A percentile compares a stretch with the other conserved stretches of the same genome.
Conservation (phyloP, 2,113 vertebrate genomes). For the Turdus rufiventris region DNA sequence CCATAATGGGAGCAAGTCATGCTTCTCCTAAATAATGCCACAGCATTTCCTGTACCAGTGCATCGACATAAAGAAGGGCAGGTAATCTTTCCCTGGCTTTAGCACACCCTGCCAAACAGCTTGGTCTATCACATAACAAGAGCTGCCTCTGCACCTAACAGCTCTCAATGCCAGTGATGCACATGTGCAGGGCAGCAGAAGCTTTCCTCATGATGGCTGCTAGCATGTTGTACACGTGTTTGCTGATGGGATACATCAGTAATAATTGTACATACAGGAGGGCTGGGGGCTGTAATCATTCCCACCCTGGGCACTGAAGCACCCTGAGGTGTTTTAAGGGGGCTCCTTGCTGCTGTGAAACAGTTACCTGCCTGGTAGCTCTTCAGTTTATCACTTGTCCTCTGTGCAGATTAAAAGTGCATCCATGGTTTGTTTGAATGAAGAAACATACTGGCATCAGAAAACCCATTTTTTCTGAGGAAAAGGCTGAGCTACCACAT, state of each 20-base stretch:
- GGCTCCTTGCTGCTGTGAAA: background rate
- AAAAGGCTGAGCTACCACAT: background rate
- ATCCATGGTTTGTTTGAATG: too few relatives aligned
- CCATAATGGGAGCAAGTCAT: background rate
- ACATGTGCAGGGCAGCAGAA: background rate
- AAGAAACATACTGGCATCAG: background rate
- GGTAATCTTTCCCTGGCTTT: background rate
- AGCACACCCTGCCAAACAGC: background rate
- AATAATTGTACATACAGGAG: background rate
- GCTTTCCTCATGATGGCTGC: background rate
- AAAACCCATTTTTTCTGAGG: background rate
- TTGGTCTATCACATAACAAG: background rate
- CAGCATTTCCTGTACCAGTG: background rate
- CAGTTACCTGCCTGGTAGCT: background rate
- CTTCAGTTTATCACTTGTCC: background rate
- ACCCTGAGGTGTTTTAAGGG: background rate
- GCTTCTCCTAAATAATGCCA: background rate
- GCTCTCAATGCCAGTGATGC: fast-evolving
- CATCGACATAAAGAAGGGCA: background rate
- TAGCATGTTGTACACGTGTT: background rate
- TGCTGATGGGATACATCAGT: too few relatives aligned
- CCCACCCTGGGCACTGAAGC: background rate
- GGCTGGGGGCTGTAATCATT: background rate
- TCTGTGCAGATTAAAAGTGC: fast-evolving
- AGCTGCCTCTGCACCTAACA: background rate